phyloP scores from a whole-genome alignment of 2,113 vertebrate genomes.

The Nycticorax nycticorax region DNA sequence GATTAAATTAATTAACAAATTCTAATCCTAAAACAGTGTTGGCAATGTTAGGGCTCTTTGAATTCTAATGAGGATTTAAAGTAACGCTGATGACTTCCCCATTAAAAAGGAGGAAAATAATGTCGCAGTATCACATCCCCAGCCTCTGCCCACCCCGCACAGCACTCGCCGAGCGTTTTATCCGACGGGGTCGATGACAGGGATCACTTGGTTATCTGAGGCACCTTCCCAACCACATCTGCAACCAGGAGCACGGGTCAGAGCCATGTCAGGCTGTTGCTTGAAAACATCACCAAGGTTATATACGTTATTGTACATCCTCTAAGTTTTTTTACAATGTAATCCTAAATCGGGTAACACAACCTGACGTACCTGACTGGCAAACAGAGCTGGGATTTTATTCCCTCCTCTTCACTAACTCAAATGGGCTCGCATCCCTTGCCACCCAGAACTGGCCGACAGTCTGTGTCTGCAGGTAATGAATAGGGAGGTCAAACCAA shows the following conservation, averaged over 20 bases:
- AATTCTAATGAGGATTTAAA: conserved; percentile 60
- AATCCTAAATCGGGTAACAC: background rate
- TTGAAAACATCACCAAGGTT: background rate
- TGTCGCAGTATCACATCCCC: background rate
- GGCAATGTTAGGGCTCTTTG: background rate
- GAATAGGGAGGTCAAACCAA: background rate
- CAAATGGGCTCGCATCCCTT: background rate
- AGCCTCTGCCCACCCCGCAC: background rate
- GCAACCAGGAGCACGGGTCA: background rate
- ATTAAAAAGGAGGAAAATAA: background rate
- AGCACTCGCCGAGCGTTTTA: fast-evolving
- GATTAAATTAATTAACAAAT: conserved; percentile 64
- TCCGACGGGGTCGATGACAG: background rate
- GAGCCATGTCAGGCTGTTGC: background rate
- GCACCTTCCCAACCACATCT: background rate
- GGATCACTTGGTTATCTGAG: background rate
- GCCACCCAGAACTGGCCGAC: background rate
- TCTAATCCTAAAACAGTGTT: conserved; percentile 24
- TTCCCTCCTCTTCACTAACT: background rate
- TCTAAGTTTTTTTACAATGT: background rate
- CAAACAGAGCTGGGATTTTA: background rate
- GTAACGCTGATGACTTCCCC: background rate
- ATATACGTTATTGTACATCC: background rate
- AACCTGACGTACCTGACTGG: background rate
- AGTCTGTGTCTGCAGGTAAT: background rate